Base-by-base conservation (phyloP, 2,888 invertebrate species). In the Sphaerophoria rueppellii region DNA sequence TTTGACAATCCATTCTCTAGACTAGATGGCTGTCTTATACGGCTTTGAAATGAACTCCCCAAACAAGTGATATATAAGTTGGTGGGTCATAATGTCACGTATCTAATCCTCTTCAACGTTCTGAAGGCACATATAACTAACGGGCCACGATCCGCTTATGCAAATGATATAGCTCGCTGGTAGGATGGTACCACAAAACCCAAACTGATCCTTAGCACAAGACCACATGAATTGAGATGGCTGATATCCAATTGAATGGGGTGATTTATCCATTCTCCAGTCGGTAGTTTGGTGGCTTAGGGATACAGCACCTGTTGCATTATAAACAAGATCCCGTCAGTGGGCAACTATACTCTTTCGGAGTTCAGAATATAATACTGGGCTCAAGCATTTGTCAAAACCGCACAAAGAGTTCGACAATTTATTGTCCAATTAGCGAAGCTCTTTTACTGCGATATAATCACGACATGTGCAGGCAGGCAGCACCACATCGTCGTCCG, bases 341-440 rank as follows among this genome's bases (percentile, higher is more conserved):
- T 74, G 70, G 65, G 12, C 46, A 46, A 11, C 2, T 14, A 12
- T 48, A 58, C 40, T 70, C 78, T 65, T 74, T 65, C 14, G 6
- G 35, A 55, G 52, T 58, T 83, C 83, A 83, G 72, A 80, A 69
- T 75, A 83, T 76, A 80, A 69, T 75, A 67, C 67, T 24, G 58
- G 52, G 69, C 52, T 60, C 54, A 37, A 70, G 65, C 81, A 85
- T 85, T 81, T 85, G 85, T 85, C 85, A 85, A 85, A 81, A 81
- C 50, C 69, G 55, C 58, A 73, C 85, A 85, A 81, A 77, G 60
- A 81, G 77, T 77, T 46, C 57, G 85, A 85, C 60, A 85, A 85
- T 85, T 85, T 85, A 85, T 85, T 81, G 76, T 85, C 85, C 85
- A 85, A 85, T 85, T 85, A 85, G 85, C 70, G 48, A 75, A 67